Evolutionary conservation across 2,113 vertebrate genomes (phyloP).

Genomic region (Narcine bancroftii): DNA sequence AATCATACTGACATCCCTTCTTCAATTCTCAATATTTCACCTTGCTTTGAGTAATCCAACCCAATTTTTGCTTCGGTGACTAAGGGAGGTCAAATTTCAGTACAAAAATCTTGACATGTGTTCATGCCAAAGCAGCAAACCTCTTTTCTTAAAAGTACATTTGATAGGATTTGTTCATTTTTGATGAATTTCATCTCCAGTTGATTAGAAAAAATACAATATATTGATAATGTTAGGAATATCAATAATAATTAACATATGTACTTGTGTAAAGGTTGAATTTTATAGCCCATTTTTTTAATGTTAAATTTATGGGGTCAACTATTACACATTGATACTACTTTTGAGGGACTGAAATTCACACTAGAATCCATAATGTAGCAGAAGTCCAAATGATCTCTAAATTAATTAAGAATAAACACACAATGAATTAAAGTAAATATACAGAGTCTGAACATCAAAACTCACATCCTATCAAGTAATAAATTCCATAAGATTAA

Average conservation of each 20-base stretch:
- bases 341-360: no score
- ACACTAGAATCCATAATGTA: no score
- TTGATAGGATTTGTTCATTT: background rate
- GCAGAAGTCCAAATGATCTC: no score
- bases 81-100: background rate
- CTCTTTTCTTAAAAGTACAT: background rate
- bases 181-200: background rate
- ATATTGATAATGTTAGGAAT: background rate
- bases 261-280: no score
- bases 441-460: no score
- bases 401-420: no score
- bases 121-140: background rate
- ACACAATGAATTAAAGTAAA: no score
- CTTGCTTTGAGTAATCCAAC: conserved; percentile 25
- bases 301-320: no score
- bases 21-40: conserved; percentile 26
- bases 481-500: no score
- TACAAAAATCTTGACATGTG: background rate
- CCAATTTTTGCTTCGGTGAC: background rate
- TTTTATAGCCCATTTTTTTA: no score
- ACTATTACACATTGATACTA: no score
- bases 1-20: conserved; percentile 34
- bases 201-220: background rate
- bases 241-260: background rate
- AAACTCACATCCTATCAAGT: no score